A percentile compares a stretch with the other conserved stretches of the same genome.
Evolutionary conservation across 2,113 vertebrate species (phyloP).

Genomic region (Salvelinus fontinalis): DNA sequence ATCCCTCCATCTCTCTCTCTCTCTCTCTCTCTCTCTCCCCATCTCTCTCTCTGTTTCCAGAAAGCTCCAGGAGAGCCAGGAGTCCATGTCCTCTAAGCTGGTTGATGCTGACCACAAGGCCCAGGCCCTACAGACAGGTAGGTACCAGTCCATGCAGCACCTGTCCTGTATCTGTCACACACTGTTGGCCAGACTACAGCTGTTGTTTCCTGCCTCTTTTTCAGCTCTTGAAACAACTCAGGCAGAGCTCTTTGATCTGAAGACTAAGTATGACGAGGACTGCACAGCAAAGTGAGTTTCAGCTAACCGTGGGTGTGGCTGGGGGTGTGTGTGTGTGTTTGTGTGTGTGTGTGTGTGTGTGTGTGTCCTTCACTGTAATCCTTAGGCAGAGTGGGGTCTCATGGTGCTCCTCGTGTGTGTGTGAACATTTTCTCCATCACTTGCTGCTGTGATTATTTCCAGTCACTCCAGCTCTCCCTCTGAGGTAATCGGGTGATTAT

Average conservation of each 20-base stretch:
- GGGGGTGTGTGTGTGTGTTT: conserved; percentile 9
- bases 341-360: conserved; percentile 45
- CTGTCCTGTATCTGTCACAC: too few species aligned
- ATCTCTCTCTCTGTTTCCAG: conserved; percentile 65
- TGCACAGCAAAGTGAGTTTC: conserved; percentile 94
- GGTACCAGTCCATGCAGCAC: conserved; percentile 22
- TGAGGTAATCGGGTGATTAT: too few species aligned
- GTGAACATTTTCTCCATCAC: conserved; percentile 65
- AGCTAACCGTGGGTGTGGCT: not conserved
- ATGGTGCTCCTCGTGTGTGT: too few species aligned
- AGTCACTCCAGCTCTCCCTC: too few species aligned
- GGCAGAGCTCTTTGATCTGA: conserved; percentile 98
- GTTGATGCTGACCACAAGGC: conserved; percentile 93
- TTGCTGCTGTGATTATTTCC: conserved; percentile 55
- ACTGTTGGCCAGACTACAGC: too few species aligned
- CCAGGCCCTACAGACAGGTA: conserved; percentile 94
- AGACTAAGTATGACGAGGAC: conserved; percentile 98
- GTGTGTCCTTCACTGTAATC: too few species aligned
- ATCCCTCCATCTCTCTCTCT: too few species aligned
- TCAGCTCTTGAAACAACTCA: conserved; percentile 96
- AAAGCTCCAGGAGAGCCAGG: conserved; percentile 93
- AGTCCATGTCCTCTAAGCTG: conserved; percentile 90
- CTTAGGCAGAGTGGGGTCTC: too few species aligned
- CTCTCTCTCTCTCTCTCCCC: too few species aligned
- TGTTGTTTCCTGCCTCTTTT: conserved; percentile 41